Evolutionary conservation across 1,140 invertebrate genomes (phyloP).

Genomic region (Hyles vespertilio): DNA sequence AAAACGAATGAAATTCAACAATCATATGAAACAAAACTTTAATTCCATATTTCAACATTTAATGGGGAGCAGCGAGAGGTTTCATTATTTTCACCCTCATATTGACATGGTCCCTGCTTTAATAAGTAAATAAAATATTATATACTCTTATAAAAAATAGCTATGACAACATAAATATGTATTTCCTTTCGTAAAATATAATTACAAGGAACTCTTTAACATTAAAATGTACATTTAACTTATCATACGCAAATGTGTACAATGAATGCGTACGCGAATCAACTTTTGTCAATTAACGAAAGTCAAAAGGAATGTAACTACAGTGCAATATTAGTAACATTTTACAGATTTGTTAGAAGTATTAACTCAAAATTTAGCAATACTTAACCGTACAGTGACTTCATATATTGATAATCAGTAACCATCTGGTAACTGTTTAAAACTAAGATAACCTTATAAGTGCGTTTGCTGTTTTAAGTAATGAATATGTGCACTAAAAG

Average conservation of each 20-base stretch:
- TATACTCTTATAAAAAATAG: slow-evolving; percentile 4
- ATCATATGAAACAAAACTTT: slow-evolving; percentile 9
- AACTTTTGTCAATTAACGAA: background rate
- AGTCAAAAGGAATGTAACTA: slow-evolving; percentile 22
- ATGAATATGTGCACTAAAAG: slow-evolving; percentile 1
- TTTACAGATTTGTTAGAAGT: slow-evolving; percentile 2
- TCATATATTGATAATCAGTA: slow-evolving; percentile 6
- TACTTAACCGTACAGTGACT: background rate
- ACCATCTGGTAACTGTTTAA: slow-evolving; percentile 24
- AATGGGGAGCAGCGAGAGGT: slow-evolving; percentile 18
- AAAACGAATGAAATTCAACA: no score
- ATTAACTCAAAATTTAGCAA: background rate
- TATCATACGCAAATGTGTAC: slow-evolving; percentile 3
- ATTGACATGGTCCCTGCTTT: slow-evolving; percentile 20
- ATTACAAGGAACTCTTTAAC: slow-evolving; percentile 7
- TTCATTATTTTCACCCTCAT: slow-evolving; percentile 13
- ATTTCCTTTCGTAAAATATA: slow-evolving; percentile 2
- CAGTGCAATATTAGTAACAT: slow-evolving; percentile 2
- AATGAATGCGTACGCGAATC: background rate
- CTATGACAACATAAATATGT: slow-evolving; percentile 5
- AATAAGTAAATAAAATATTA: slow-evolving; percentile 11
- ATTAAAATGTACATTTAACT: background rate
- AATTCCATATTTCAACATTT: slow-evolving; percentile 4
- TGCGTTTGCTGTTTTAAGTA: background rate
- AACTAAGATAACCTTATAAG: slow-evolving; percentile 8